These are phyloP conservation scores for Heliconius hortense DNA, from an alignment of 2,888 invertebrate genomes.

Conservation along the genomic window DNA sequence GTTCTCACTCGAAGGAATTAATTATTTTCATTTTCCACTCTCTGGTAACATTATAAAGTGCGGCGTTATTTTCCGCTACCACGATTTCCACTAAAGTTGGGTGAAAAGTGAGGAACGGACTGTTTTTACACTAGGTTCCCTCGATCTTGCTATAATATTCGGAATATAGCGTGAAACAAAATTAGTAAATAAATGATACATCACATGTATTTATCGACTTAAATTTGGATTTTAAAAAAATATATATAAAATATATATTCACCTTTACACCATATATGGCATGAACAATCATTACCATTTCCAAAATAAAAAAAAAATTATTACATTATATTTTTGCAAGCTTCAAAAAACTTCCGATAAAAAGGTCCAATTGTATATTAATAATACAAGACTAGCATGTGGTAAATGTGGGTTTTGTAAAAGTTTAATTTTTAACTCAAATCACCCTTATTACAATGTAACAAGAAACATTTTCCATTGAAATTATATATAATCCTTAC, in stretches of 20 bases:
- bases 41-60: too few species aligned
- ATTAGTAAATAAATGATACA: too few species aligned
- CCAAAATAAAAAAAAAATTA: slow-evolving; percentile 20
- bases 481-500: slow-evolving; percentile 34
- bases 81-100: too few species aligned
- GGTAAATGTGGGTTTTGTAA: slow-evolving; percentile 42
- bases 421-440: slow-evolving; percentile 34
- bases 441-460: slow-evolving; percentile 15
- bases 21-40: background rate
- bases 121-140: too few species aligned
- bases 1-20: background rate
- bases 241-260: background rate
- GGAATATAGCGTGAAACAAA: too few species aligned
- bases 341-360: slow-evolving; percentile 37
- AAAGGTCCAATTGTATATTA: slow-evolving; percentile 49
- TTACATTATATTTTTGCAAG: slow-evolving; percentile 35
- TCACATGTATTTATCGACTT: too few species aligned
- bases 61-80: too few species aligned
- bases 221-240: too few species aligned
- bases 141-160: too few species aligned
- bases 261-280: background rate
- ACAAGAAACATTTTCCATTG: slow-evolving; percentile 33
- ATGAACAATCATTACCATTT: background rate
- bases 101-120: too few species aligned
- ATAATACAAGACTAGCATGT: slow-evolving; percentile 48